Conservation (phyloP, 2,113 vertebrate species). For the Globicephala melas region DNA sequence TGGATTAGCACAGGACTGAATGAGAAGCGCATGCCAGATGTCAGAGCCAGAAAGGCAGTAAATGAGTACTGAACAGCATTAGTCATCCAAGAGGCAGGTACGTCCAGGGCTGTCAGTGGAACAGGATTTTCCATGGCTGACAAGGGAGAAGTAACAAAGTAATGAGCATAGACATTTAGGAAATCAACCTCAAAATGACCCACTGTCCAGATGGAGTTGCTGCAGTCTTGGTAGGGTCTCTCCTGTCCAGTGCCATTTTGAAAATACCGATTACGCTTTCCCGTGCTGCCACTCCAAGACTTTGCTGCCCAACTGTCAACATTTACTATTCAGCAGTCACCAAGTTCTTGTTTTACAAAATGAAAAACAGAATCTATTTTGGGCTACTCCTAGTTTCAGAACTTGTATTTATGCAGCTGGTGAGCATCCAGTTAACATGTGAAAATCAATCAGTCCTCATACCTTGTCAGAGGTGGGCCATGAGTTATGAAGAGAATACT, state of each 20-base stretch:
- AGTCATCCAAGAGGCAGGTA: background rate
- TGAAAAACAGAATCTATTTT: conserved; percentile 43
- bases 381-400: background rate
- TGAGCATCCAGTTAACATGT: conserved; percentile 1
- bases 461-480: conserved; percentile 1
- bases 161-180: background rate
- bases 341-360: conserved; percentile 42
- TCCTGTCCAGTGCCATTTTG: background rate
- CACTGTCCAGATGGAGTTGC: background rate
- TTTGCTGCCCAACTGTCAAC: background rate
- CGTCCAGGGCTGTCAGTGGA: background rate
- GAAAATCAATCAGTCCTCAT: conserved; percentile 28
- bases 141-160: background rate
- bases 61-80: too few species aligned
- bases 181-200: background rate
- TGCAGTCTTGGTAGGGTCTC: background rate
- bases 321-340: background rate
- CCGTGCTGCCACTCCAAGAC: background rate
- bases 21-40: background rate
- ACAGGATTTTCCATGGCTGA: background rate
- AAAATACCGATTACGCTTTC: background rate
- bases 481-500: conserved; percentile 17
- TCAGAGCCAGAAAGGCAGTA: background rate
- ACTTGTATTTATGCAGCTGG: conserved; percentile 51
- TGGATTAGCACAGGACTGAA: background rate